Evolutionary conservation across 2,888 invertebrate genomes (phyloP).

Genomic region (Machimus rusticus): DNA sequence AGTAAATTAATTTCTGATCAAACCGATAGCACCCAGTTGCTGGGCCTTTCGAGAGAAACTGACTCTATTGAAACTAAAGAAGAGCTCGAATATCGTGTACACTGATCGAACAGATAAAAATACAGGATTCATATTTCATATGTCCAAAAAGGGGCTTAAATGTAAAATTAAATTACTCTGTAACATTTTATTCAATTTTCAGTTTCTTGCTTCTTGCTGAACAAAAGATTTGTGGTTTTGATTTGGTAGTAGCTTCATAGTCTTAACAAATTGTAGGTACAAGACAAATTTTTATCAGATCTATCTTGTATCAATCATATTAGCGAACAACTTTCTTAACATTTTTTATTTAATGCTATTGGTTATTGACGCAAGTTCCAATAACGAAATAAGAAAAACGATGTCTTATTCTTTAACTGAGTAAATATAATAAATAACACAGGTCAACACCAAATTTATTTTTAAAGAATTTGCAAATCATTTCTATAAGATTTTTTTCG

Average conservation of each 20-base stretch:
- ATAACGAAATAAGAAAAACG: too few species aligned
- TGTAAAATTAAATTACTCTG: not conserved
- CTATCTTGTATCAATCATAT: too few species aligned
- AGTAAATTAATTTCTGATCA: not conserved
- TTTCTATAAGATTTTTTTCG: too few species aligned
- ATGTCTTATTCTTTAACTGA: too few species aligned
- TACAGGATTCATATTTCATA: not conserved
- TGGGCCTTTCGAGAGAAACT: not conserved
- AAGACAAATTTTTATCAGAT: too few species aligned
- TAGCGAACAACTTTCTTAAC: too few species aligned
- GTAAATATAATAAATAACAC: too few species aligned
- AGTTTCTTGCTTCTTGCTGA: not conserved
- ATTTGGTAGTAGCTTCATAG: not conserved
- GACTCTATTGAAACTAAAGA: not conserved
- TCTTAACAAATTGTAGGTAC: too few species aligned
- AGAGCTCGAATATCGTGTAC: not conserved
- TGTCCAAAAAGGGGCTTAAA: not conserved
- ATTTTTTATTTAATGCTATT: too few species aligned
- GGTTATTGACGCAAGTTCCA: too few species aligned
- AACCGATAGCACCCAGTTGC: not conserved
- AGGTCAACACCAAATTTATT: too few species aligned
- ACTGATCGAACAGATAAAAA: not conserved
- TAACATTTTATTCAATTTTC: not conserved
- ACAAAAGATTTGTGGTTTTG: not conserved
- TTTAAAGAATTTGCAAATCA: too few species aligned